phyloP scores from a whole-genome alignment of 2,797 vertebrate genomes.

The Pelobates cultripes region DNA sequence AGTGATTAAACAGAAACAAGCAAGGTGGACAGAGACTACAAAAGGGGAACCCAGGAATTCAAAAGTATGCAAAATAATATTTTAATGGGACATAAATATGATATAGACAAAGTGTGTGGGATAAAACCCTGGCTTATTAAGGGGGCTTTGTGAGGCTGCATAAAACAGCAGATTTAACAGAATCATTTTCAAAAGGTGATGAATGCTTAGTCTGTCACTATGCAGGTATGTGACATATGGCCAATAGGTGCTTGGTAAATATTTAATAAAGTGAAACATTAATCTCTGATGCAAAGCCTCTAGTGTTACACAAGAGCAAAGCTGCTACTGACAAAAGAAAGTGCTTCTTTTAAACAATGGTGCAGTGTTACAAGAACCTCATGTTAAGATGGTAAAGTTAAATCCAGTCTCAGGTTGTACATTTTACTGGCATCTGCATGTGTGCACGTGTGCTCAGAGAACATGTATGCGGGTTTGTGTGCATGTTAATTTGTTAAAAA shows the following conservation, averaged over 20 bases:
- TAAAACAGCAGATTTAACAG: slow-evolving; percentile 66
- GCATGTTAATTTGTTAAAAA: too few species aligned
- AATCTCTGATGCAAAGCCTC: slow-evolving; percentile 66
- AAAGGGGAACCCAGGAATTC: not conserved
- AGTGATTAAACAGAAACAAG: too few species aligned
- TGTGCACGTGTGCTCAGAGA: too few species aligned
- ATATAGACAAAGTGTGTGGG: slow-evolving; percentile 60
- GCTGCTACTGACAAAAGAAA: slow-evolving; percentile 61
- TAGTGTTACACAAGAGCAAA: slow-evolving; percentile 69
- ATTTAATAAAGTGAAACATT: slow-evolving; percentile 82
- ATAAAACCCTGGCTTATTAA: slow-evolving; percentile 61
- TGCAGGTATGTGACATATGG: slow-evolving; percentile 76
- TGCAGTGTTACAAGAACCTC: slow-evolving; percentile 65
- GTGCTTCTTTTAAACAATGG: slow-evolving; percentile 59
- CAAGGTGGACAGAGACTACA: not conserved
- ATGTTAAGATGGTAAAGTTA: slow-evolving; percentile 65
- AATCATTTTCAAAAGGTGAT: slow-evolving; percentile 75
- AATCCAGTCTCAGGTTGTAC: slow-evolving; percentile 60
- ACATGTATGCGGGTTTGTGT: too few species aligned
- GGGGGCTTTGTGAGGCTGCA: slow-evolving; percentile 60
- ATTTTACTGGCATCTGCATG: slow-evolving; percentile 20
- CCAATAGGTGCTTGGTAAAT: slow-evolving; percentile 80
- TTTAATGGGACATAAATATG: slow-evolving; percentile 48
- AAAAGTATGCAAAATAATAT: slow-evolving; percentile 27
- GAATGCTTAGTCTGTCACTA: slow-evolving; percentile 73